Conservation (phyloP, 2,888 invertebrate species). For the Odontothrips loti region DNA sequence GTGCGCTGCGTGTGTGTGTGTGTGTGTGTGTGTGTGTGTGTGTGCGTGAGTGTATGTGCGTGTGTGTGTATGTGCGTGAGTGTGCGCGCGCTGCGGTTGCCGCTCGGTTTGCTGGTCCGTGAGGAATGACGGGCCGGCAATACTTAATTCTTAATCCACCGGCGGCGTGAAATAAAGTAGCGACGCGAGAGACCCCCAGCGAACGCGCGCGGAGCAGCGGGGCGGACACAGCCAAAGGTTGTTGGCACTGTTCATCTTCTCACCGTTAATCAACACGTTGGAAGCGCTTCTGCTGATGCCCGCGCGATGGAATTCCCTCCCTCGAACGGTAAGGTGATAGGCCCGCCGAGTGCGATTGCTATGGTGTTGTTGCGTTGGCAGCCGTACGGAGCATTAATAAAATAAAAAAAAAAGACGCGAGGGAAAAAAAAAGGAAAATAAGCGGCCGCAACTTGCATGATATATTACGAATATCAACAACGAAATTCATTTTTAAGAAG, state of each 20-base stretch:
- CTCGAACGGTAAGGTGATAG: slow-evolving; percentile 3
- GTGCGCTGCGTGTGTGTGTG: no score
- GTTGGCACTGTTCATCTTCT: not conserved
- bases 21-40: no score
- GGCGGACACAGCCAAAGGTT: no score
- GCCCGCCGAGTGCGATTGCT: not conserved
- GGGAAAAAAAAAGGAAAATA: not conserved
- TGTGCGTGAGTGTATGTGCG: not conserved
- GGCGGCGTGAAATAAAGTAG: not conserved
- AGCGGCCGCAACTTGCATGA: not conserved
- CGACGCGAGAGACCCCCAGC: not conserved
- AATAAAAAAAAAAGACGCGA: not conserved
- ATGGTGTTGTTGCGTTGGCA: not conserved
- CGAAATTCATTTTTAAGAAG: not conserved
- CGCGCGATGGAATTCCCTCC: not conserved
- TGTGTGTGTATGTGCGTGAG: not conserved
- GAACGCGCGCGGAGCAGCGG: no score
- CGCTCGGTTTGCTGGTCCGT: not conserved
- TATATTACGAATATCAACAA: not conserved
- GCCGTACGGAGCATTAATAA: not conserved
- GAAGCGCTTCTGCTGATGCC: no score
- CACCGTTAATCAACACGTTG: slow-evolving; percentile 1
- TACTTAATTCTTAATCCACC: slow-evolving; percentile 19
- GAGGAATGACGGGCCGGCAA: not conserved
- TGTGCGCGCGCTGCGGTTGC: not conserved